These are phyloP conservation scores for Brachyalestes nurse DNA, from an alignment of 2,797 vertebrate genomes.

Conservation along the genomic window DNA sequence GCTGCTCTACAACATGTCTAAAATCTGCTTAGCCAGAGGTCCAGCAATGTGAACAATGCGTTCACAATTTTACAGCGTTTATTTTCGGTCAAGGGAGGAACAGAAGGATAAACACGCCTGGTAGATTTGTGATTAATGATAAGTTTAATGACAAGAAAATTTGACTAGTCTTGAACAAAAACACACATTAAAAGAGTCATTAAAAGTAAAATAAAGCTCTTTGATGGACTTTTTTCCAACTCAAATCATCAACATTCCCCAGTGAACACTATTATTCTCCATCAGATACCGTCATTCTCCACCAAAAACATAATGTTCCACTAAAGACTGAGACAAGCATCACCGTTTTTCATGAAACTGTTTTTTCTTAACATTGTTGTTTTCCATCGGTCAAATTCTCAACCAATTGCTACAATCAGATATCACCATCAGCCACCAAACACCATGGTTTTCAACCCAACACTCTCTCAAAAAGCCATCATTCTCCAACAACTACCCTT, in stretches of 20 bases:
- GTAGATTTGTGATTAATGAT: neutral
- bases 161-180: neutral
- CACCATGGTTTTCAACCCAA: too few relatives aligned
- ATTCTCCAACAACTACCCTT: too few relatives aligned
- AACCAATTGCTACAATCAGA: too few relatives aligned
- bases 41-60: conserved; percentile 22
- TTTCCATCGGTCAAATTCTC: too few relatives aligned
- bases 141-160: neutral
- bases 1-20: conserved; percentile 1
- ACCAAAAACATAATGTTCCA: neutral
- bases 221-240: too few relatives aligned
- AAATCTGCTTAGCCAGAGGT: conserved; percentile 44
- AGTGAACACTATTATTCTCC: too few relatives aligned
- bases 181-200: neutral
- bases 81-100: neutral
- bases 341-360: too few relatives aligned
- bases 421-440: too few relatives aligned
- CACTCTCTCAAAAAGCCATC: too few relatives aligned
- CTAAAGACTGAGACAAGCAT: too few relatives aligned
- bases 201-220: neutral
- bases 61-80: neutral
- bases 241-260: too few relatives aligned
- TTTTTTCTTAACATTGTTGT: too few relatives aligned
- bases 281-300: neutral
- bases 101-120: neutral